These are phyloP conservation scores for Engystomops pustulosus DNA, from an alignment of 2,113 vertebrate genomes.

Conservation along the genomic window DNA sequence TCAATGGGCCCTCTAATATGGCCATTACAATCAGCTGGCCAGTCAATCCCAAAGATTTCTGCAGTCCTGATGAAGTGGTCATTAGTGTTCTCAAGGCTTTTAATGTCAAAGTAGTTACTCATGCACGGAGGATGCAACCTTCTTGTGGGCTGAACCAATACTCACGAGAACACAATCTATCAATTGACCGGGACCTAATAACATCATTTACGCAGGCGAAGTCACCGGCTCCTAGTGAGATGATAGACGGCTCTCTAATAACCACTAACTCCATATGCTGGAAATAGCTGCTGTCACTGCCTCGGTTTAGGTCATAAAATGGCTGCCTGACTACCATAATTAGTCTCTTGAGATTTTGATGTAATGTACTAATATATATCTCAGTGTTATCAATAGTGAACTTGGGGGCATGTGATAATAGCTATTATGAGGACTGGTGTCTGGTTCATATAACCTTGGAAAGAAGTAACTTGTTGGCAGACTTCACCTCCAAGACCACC, in stretches of 20 bases:
- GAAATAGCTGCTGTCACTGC: background rate
- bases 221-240: background rate
- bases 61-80: conserved; percentile 10
- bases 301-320: background rate
- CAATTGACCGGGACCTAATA: conserved; percentile 5
- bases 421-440: background rate
- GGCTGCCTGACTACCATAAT: background rate
- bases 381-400: no score
- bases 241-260: conserved; percentile 8
- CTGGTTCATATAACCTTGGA: background rate
- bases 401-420: background rate
- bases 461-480: no score
- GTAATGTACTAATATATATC: background rate
- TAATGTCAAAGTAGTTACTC: conserved; percentile 25
- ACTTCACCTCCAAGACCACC: no score
- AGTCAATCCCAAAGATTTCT: conserved; percentile 19
- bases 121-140: background rate
- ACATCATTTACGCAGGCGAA: background rate
- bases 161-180: conserved; percentile 6
- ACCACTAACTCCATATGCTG: background rate
- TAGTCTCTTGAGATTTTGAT: background rate
- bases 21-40: conserved; percentile 12
- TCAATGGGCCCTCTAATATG: conserved; percentile 4
- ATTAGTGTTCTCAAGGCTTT: conserved; percentile 24
- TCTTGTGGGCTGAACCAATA: conserved; percentile 14